These are phyloP conservation scores for Portunus trituberculatus DNA, from an alignment of 1,140 invertebrate species.

Conservation along the genomic window DNA sequence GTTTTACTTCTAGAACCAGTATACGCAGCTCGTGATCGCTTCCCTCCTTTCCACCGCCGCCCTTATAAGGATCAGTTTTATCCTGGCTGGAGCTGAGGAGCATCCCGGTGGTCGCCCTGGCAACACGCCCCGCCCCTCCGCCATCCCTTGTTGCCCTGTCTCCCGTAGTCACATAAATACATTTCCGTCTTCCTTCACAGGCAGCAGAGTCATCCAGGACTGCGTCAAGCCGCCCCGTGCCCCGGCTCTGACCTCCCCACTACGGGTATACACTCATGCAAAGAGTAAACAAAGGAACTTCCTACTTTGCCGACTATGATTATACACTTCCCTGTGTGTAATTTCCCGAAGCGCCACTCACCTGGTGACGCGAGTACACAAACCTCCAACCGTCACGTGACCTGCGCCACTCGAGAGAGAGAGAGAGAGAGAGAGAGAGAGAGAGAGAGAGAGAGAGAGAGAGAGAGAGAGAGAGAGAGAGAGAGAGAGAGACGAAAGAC, in stretches of 20 bases:
- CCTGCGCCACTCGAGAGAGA: too few relatives aligned
- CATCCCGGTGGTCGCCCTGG: conserved; percentile 28
- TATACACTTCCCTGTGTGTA: background rate
- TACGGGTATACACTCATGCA: too few relatives aligned
- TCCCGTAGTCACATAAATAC: background rate
- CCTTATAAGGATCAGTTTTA: conserved; percentile 12
- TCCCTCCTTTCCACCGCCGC: background rate
- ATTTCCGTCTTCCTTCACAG: background rate
- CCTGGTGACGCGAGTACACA: background rate
- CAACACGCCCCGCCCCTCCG: background rate
- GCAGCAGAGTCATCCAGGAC: background rate
- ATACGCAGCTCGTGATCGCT: background rate
- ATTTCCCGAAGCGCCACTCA: background rate
- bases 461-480: conserved; percentile 22
- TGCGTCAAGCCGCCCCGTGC: background rate
- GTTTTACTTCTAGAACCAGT: background rate
- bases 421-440: background rate
- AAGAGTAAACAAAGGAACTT: too few relatives aligned
- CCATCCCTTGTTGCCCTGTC: background rate
- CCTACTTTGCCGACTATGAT: too few relatives aligned
- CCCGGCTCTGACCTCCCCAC: too few relatives aligned
- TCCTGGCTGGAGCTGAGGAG: background rate
- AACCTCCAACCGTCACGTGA: too few relatives aligned
- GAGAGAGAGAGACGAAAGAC: conserved; percentile 24
- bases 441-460: background rate